Evolutionary conservation across 1,140 invertebrate genomes (phyloP), one percentile per base, ranked within the genome.

Genomic region (Calephelis nemesis): DNA sequence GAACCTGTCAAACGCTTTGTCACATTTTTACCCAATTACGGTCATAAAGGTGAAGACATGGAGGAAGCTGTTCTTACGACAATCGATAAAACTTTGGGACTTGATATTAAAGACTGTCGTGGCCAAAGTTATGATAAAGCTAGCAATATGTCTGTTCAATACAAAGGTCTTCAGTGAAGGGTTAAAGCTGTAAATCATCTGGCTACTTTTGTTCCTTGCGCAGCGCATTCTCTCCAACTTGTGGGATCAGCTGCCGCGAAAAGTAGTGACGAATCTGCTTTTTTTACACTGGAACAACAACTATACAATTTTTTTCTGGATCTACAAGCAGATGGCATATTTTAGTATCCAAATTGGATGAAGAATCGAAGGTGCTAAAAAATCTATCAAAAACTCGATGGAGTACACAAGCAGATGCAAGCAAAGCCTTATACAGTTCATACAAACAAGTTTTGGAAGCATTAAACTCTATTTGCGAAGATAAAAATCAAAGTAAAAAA

Each of bases 111-210:
- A 65, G 49, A 65, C 63, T 65, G 13, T 65, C 47, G 63, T 65
- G 63, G 63, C 47, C 63, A 65, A 65, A 42, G 64, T 65, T 65
- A 65, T 65, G 50, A 54, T 19, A 54, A 54, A 11, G 50, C 52
- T 60, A 67, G 10, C 52, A 67, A 67, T 67, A 67, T 67, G 65
- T 67, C 65, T 67, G 39, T 52, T 60, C 65, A 67, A 67, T 67
- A 67, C 65, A 67, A n/a, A n/a, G n/a, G n/a, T n/a, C n/a, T n/a
- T n/a, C n/a, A n/a, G n/a, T n/a, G n/a, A n/a, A n/a, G n/a, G 60
- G 60, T 67, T 67, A 67, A 67, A 67, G 65, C 65, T 67, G 65
- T 67, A n/a, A n/a, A n/a, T n/a, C n/a, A n/a, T n/a, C n/a, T n/a
- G n/a, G n/a, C n/a, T n/a, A n/a, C n/a, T n/a, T 67, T 67, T 67